Percentiles rank a stretch among this genome's conserved stretches.
Evolutionary conservation across 2,797 vertebrate species (phyloP).

Genomic region (Erethizon dorsatum): DNA sequence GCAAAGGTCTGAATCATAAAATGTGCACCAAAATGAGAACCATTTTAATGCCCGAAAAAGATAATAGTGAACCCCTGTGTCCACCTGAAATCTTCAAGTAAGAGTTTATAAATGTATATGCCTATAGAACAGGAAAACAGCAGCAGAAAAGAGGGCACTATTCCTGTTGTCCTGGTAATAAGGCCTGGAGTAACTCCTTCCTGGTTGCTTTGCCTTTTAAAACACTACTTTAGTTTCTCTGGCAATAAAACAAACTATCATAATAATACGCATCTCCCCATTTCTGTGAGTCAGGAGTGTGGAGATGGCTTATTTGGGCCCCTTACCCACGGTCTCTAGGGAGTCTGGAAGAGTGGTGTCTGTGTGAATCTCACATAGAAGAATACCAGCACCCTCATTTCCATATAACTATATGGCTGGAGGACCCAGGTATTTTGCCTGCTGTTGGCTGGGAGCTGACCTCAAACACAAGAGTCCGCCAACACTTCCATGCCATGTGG

Average conservation of each 20-base stretch:
- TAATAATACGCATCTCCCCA: neutral
- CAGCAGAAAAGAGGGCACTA: neutral
- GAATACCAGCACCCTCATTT: neutral
- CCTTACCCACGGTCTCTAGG: neutral
- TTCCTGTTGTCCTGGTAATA: neutral
- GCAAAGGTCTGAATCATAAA: neutral
- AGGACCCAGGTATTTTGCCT: neutral
- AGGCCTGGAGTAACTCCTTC: neutral
- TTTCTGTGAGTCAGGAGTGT: neutral
- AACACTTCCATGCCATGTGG: rapidly evolving
- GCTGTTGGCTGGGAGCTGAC: neutral
- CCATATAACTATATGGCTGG: neutral
- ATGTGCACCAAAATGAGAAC: neutral
- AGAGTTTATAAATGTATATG: neutral
- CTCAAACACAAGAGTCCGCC: neutral
- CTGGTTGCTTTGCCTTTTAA: neutral
- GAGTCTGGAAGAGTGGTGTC: neutral
- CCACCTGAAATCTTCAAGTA: neutral
- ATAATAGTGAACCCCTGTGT: neutral
- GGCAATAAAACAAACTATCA: neutral
- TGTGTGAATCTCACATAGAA: neutral
- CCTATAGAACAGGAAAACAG: neutral
- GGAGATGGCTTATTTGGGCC: neutral
- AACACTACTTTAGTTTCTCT: neutral
- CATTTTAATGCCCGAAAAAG: neutral